A percentile compares a stretch with the other conserved stretches of the same genome.
phyloP scores from a whole-genome alignment of 2,113 vertebrate species.

The Lutjanus erythropterus region DNA sequence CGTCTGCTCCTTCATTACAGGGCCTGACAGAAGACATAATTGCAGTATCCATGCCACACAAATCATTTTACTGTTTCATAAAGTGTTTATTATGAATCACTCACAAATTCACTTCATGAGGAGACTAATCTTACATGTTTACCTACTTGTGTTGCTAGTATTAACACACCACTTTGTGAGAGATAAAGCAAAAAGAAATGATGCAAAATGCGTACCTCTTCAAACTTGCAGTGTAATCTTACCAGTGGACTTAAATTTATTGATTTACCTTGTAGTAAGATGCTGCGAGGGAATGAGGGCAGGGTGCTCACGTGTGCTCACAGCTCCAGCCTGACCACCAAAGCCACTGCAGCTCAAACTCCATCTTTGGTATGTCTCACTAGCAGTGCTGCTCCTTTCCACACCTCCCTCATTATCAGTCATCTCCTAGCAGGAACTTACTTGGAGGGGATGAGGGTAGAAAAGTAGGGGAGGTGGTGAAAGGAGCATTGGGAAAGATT shows the following conservation, averaged over 20 bases:
- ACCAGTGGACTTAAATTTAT: slow-evolving; percentile 78
- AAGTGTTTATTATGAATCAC: slow-evolving; percentile 76
- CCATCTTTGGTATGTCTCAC: slow-evolving; percentile 30
- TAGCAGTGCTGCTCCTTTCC: slow-evolving; percentile 36
- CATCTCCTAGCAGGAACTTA: slow-evolving; percentile 57
- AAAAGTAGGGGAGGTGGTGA: slow-evolving; percentile 42
- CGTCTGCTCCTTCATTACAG: slow-evolving; percentile 76
- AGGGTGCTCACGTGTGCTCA: slow-evolving; percentile 43
- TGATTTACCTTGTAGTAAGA: slow-evolving; percentile 78
- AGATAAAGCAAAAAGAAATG: slow-evolving; percentile 66
- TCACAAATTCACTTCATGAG: slow-evolving; percentile 79
- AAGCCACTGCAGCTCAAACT: slow-evolving; percentile 59
- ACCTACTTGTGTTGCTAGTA: slow-evolving; percentile 84
- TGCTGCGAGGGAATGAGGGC: slow-evolving; percentile 55
- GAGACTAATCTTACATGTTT: slow-evolving; percentile 71
- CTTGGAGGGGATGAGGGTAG: slow-evolving; percentile 67
- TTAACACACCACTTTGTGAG: slow-evolving; percentile 77
- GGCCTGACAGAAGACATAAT: slow-evolving; percentile 67
- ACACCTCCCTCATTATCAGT: slow-evolving; percentile 55
- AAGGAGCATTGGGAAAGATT: slow-evolving; percentile 30
- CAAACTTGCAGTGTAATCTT: slow-evolving; percentile 79
- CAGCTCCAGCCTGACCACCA: slow-evolving; percentile 48
- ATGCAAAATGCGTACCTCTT: slow-evolving; percentile 73
- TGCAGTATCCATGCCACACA: slow-evolving; percentile 78
- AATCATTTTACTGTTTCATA: slow-evolving; percentile 81